phyloP scores from a whole-genome alignment of 2,113 vertebrate species.

The Lepisosteus oculatus region DNA sequence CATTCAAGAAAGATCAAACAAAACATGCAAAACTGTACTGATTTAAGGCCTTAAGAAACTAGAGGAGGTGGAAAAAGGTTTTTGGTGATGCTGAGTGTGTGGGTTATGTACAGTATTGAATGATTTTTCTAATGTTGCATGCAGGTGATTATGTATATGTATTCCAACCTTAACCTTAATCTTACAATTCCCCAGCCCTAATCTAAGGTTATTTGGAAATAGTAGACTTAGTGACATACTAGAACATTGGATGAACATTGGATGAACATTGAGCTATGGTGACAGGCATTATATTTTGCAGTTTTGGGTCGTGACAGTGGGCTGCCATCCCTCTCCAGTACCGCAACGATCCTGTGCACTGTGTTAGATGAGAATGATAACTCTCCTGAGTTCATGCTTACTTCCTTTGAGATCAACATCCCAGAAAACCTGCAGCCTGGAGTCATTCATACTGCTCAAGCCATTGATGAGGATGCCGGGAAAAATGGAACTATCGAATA shows the following conservation, averaged over 20 bases:
- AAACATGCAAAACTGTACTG: too few species aligned
- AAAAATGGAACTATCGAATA: constrained; percentile 75
- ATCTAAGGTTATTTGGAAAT: too few species aligned
- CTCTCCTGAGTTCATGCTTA: constrained; percentile 68
- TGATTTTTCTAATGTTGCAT: too few species aligned
- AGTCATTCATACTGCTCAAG: constrained; percentile 59
- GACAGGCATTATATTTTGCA: constrained; percentile 40
- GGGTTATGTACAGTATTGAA: too few species aligned
- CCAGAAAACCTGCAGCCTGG: constrained; percentile 80
- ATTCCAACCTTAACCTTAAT: too few species aligned
- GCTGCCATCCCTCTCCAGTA: constrained; percentile 61
- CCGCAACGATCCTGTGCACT: constrained; percentile 63
- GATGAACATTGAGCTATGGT: neutral
- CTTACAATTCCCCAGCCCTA: too few species aligned
- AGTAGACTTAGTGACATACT: neutral
- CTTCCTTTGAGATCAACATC: constrained; percentile 62
- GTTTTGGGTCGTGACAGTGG: constrained; percentile 80
- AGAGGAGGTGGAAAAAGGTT: too few species aligned
- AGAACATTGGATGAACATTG: neutral
- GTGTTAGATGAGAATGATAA: constrained; percentile 88
- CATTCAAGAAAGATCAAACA: too few species aligned
- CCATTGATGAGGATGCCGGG: constrained; percentile 75
- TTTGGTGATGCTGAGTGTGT: too few species aligned
- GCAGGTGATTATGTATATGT: too few species aligned
- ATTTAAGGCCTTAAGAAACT: too few species aligned